phyloP scores from a whole-genome alignment of 2,797 vertebrate genomes.

The Micropoecilia bifurca region DNA sequence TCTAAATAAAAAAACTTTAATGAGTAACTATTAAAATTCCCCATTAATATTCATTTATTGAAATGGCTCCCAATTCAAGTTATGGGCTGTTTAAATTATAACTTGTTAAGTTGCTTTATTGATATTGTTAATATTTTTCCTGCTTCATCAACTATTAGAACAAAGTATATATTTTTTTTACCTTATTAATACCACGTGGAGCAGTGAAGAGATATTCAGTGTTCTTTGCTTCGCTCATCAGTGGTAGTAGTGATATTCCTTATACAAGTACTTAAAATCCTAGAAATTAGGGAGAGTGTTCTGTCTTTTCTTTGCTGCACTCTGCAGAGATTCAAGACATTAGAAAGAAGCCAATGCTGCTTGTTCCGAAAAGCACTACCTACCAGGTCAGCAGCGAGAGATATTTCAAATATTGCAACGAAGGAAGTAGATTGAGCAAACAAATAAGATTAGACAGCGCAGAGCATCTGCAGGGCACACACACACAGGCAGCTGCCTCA shows the following conservation, averaged over 20 bases:
- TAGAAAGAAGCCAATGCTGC: conserved; percentile 4
- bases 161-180: background rate
- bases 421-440: conserved; percentile 55
- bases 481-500: conserved; percentile 51
- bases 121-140: background rate
- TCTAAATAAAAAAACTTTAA: too few species aligned
- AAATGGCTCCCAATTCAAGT: too few species aligned
- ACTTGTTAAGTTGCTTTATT: too few species aligned
- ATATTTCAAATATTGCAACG: conserved; percentile 61
- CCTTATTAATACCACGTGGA: background rate
- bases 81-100: too few species aligned
- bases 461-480: conserved; percentile 68
- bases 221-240: background rate
- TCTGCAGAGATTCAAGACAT: conserved; percentile 3
- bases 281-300: background rate
- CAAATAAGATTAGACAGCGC: conserved; percentile 71
- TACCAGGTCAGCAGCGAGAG: conserved; percentile 46
- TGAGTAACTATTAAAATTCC: too few species aligned
- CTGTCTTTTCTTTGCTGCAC: background rate
- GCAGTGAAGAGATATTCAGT: background rate
- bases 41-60: too few species aligned
- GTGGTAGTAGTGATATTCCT: background rate
- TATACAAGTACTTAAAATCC: background rate
- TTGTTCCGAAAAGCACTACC: conserved; percentile 23
- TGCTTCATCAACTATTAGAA: background rate